Evolutionary conservation across 1,140 invertebrate species (phyloP), one percentile per base, ranked within the genome.

Genomic region (Gonioctena quinquepunctata): DNA sequence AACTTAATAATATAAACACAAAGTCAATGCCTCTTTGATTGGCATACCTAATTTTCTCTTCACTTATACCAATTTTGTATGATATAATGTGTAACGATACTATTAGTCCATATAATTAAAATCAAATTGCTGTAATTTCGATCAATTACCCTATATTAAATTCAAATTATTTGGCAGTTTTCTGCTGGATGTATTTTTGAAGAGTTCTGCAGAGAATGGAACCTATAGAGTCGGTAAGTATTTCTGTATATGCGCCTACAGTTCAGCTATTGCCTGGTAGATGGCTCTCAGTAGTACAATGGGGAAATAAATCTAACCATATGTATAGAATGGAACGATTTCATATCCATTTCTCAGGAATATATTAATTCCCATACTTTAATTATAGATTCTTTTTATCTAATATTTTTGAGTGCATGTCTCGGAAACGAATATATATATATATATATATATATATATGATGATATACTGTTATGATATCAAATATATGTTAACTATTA

Each of bases 31-130:
- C 71, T 79, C 63, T 67, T 72, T 77, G 76, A 79, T 79, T 79
- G 73, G 75, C 76, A 69, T 72, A 69, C 70, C 73, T 69, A 75
- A 76, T 75, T 79, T 76, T 70, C 67, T 71, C 66, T 62, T 70
- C 72, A 73, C 68, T 74, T 76, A 73, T 33, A 67, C 52, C 28
- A 61, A 61, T 69, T 42, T 50, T 74, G 67, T 75, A 71, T 77
- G 75, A 77, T 78, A 70, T 76, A 77, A 76, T 79, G 67, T 68
- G 28, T 71, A 71, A 75, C 75, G 76, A 77, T 78, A 77, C 66
- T 70, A 71, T 79, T 76, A 75, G 67, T 76, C 61, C 76, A 75
- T 77, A 76, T 79, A 80, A 80, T 80, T 78, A 79, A 76, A 74
- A 66, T 73, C 69, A 79, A 79, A 79, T 79, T 76, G 72, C 74